Percentiles rank a stretch among this genome's conserved stretches.
Conservation (phyloP, 2,113 vertebrate species). For the Heptranchias perlo region DNA sequence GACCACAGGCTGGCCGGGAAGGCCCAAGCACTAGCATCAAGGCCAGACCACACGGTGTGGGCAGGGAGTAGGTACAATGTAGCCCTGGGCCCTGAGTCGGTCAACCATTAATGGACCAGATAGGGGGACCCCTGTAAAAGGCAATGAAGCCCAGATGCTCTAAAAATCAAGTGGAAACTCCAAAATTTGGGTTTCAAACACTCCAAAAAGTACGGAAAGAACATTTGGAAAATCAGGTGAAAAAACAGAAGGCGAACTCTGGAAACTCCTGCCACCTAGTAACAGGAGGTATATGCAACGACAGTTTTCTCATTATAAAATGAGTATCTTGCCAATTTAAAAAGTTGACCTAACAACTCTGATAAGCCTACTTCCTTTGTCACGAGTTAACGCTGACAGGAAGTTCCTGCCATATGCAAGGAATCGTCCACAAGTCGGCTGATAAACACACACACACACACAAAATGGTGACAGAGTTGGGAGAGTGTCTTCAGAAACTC, state of each 20-base stretch:
- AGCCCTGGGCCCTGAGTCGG: too few relatives aligned
- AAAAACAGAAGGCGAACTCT: not conserved
- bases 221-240: not conserved
- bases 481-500: not conserved
- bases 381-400: not conserved
- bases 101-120: too few relatives aligned
- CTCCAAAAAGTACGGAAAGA: not conserved
- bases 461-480: not conserved
- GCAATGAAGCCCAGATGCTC: too few relatives aligned
- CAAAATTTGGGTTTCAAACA: not conserved
- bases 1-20: too few relatives aligned
- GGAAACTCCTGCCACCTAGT: not conserved
- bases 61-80: too few relatives aligned
- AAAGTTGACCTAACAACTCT: not conserved
- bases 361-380: too few relatives aligned
- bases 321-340: not conserved
- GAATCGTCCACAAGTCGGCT: too few relatives aligned
- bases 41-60: too few relatives aligned
- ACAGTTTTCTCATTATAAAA: not conserved
- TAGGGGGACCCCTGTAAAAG: too few relatives aligned
- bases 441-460: not conserved
- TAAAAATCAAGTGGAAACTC: not conserved
- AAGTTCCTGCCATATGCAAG: too few relatives aligned
- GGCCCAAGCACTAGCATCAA: too few relatives aligned
- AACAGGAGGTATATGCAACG: not conserved